phyloP scores from a whole-genome alignment of 2,888 invertebrate genomes.

The Amphipyra tragopoginis region DNA sequence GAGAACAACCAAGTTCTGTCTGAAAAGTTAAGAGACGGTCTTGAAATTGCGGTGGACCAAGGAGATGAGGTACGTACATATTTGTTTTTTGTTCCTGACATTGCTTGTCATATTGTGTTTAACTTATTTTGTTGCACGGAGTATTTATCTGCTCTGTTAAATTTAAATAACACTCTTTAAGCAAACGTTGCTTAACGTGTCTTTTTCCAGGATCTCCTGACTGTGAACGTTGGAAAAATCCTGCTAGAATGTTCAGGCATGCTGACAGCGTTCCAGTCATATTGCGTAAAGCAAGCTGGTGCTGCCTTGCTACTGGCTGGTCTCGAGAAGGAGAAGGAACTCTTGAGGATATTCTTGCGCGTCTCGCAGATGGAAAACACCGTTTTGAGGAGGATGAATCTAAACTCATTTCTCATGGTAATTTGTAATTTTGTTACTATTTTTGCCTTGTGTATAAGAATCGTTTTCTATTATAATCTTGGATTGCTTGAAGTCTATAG shows the following conservation, averaged over 20 bases:
- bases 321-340: slow-evolving; percentile 98
- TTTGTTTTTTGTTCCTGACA: not conserved
- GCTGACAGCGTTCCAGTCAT: slow-evolving; percentile 98
- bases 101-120: too few relatives aligned
- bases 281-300: slow-evolving; percentile 97
- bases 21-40: slow-evolving; percentile 95
- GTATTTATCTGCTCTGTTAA: not conserved
- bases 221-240: slow-evolving; percentile 97
- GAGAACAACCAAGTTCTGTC: slow-evolving; percentile 96
- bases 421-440: not conserved
- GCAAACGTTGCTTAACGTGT: not conserved
- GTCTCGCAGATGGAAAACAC: slow-evolving; percentile 99
- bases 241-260: slow-evolving; percentile 97
- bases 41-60: slow-evolving; percentile 95
- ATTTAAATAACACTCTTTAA: not conserved
- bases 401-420: slow-evolving; percentile 99
- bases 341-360: slow-evolving; percentile 97
- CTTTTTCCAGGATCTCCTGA: slow-evolving; percentile 92
- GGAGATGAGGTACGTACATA: slow-evolving; percentile 91
- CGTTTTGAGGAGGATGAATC: slow-evolving; percentile 97
- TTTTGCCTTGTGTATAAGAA: not conserved
- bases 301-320: slow-evolving; percentile 96
- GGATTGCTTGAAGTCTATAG: too few relatives aligned
- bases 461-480: too few relatives aligned
- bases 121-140: not conserved